A percentile compares a stretch with the other conserved stretches of the same genome.
phyloP scores from a whole-genome alignment of 2,113 vertebrate genomes.

The Cinclus mexicanus region DNA sequence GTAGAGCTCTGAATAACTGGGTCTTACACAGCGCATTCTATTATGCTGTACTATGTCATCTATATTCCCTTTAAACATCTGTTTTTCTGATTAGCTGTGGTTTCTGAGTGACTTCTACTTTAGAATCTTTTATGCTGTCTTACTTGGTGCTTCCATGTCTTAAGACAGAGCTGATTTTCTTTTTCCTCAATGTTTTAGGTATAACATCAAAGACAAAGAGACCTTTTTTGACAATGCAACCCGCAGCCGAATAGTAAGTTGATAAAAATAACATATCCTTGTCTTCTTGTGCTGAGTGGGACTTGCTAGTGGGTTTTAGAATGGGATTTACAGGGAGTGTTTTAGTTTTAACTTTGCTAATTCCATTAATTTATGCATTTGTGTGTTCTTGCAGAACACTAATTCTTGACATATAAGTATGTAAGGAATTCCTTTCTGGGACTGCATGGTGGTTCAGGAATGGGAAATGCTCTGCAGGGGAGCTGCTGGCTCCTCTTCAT shows the following conservation, averaged over 20 bases:
- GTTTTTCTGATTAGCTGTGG: background rate
- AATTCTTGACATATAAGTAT: background rate
- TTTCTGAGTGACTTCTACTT: background rate
- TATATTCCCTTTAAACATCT: background rate
- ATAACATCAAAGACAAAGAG: constrained; percentile 90
- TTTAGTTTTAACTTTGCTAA: background rate
- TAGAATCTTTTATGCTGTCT: background rate
- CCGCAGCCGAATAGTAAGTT: constrained; percentile 95
- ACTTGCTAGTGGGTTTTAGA: background rate
- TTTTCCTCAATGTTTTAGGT: constrained; percentile 71
- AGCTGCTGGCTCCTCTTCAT: background rate
- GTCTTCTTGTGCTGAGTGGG: background rate
- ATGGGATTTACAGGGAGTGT: background rate
- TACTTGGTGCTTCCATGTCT: background rate
- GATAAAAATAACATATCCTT: background rate
- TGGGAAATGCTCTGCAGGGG: background rate
- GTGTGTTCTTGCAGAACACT: background rate
- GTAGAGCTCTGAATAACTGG: background rate
- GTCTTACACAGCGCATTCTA: background rate
- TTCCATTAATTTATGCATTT: background rate
- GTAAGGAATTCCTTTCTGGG: background rate
- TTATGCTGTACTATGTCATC: background rate
- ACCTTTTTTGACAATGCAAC: constrained; percentile 92
- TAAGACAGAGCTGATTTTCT: background rate
- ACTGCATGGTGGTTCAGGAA: background rate